These are phyloP conservation scores for Nephrotoma guestfalica DNA, from an alignment of 2,888 invertebrate genomes.

Conservation along the genomic window DNA sequence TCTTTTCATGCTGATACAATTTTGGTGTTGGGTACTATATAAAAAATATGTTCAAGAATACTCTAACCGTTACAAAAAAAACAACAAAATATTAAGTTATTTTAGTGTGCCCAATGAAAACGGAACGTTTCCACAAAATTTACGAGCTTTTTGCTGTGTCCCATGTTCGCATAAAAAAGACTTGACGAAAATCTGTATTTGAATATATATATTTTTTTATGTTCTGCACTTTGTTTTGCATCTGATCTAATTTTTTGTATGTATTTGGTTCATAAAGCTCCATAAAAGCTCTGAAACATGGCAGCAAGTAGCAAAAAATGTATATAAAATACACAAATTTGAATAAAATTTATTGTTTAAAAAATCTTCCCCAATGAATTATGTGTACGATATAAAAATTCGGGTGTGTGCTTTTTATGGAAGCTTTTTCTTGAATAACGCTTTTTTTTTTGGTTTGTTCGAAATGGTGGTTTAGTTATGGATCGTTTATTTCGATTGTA, in stretches of 20 bases:
- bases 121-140: background rate
- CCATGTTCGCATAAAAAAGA: background rate
- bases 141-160: background rate
- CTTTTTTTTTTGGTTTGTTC: background rate
- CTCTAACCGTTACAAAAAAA: background rate
- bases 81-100: background rate
- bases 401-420: background rate
- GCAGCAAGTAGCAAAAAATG: background rate
- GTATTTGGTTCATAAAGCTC: background rate
- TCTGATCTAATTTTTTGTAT: background rate
- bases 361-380: background rate
- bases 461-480: background rate
- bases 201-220: background rate
- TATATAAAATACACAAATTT: background rate
- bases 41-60: background rate
- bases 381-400: background rate
- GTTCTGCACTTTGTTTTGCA: background rate
- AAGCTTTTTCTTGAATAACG: background rate
- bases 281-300: background rate
- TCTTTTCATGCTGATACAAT: background rate
- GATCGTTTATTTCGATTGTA: background rate
- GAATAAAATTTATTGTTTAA: background rate
- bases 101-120: background rate
- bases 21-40: background rate
- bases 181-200: background rate